Evolutionary conservation across 2,888 invertebrate genomes (phyloP).

Genomic region (Pachydiplax longipennis): DNA sequence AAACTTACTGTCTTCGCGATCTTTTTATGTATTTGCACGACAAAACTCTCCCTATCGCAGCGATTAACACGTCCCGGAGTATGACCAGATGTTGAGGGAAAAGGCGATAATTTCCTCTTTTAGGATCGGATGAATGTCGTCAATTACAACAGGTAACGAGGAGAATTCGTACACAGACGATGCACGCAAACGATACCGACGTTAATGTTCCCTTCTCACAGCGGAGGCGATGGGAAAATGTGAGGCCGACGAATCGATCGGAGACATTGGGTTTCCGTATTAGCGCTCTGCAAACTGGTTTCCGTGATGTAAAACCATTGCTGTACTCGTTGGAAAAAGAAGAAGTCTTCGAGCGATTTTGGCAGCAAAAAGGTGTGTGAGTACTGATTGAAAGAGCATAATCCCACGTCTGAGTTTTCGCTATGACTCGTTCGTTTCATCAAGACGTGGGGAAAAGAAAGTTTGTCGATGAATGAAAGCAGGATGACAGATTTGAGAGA

Average conservation of each 20-base stretch:
- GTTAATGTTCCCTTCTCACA: neutral
- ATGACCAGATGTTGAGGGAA: too few relatives aligned
- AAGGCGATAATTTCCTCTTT: too few relatives aligned
- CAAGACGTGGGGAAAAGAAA: neutral
- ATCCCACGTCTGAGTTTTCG: neutral
- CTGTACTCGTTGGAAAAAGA: neutral
- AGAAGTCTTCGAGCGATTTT: neutral
- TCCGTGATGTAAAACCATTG: neutral
- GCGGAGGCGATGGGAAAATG: neutral
- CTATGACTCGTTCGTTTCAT: neutral
- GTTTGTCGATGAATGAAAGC: neutral
- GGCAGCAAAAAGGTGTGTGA: neutral
- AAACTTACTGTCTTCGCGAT: neutral
- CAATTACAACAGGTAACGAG: too few relatives aligned
- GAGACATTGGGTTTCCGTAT: neutral
- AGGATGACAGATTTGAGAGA: neutral
- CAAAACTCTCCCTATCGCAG: too few relatives aligned
- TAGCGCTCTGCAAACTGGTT: neutral
- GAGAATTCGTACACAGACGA: neutral
- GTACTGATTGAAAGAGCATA: neutral
- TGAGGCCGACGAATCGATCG: neutral
- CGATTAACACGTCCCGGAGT: too few relatives aligned
- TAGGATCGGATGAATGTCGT: too few relatives aligned
- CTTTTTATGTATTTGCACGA: too few relatives aligned
- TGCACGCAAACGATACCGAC: neutral